Evolutionary conservation across 2,113 vertebrate genomes (phyloP).

Genomic region (Pedetes capensis): DNA sequence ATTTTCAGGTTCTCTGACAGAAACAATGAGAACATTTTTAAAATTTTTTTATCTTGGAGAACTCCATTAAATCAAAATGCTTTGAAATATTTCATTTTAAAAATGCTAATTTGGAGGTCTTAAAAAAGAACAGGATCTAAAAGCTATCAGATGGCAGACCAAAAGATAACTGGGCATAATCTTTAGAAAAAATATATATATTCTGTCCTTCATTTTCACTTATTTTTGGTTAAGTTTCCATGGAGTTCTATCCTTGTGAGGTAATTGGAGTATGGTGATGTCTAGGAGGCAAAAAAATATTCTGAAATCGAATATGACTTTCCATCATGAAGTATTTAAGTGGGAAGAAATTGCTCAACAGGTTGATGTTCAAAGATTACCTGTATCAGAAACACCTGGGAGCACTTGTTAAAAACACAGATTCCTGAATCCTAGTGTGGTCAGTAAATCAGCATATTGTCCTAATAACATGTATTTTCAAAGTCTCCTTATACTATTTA

Average conservation of each 20-base stretch:
- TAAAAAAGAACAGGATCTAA: constrained; percentile 46
- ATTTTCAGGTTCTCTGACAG: constrained; percentile 59
- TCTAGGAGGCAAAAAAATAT: constrained; percentile 29
- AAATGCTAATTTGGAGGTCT: constrained; percentile 63
- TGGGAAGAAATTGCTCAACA: neutral
- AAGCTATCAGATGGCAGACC: constrained; percentile 66
- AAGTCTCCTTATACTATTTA: neutral
- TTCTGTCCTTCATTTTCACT: constrained; percentile 43
- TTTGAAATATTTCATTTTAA: constrained; percentile 64
- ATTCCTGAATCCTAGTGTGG: neutral
- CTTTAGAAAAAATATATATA: constrained; percentile 49
- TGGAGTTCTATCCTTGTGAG: constrained; percentile 46
- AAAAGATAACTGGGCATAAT: constrained; percentile 61
- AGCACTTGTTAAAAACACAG: neutral
- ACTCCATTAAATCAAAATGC: constrained; percentile 45
- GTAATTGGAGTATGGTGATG: constrained; percentile 11
- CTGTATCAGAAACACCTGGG: neutral
- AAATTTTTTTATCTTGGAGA: neutral
- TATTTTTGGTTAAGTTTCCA: constrained; percentile 72
- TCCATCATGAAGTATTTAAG: neutral
- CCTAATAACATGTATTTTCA: neutral
- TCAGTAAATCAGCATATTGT: neutral
- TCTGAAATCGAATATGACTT: neutral
- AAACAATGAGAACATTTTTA: constrained; percentile 54
- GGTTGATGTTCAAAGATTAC: neutral